Evolutionary conservation across 2,888 invertebrate species (phyloP), one percentile per base, ranked within the genome.

Genomic region (Petrolisthes manimaculis): DNA sequence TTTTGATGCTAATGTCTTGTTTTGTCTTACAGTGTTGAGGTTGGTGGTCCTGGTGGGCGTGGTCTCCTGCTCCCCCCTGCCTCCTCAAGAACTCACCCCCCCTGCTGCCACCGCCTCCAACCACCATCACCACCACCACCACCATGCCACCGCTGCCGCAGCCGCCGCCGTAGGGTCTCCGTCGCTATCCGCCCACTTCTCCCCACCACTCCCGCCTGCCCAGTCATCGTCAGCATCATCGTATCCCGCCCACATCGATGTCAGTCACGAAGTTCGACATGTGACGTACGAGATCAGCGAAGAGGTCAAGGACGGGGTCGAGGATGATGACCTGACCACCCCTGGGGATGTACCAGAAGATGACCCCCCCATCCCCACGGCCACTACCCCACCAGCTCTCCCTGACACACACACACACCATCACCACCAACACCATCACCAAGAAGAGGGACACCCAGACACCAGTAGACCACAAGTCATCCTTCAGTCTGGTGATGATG

Each of bases 1-100:
- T n/a, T 6, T 71, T n/a, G 21, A 71, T 71, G 71, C 71, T n/a
- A 14, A 71, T 71, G 14, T 71, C 3, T 69, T 55, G 24, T 55
- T 24, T 24, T 37, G 56, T 55, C 6, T 78, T 37, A 12, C 88
- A 88, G 88, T 88, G 88, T 85, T 88, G 88, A 85, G 81, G 77
- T 82, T 88, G 88, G 67, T 88, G 88, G 81, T 88, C 84, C 81
- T 88, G 84, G 80, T 88, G 88, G 88, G 88, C 75, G 85, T 81
- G 84, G 88, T 85, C 81, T 82, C 78, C 84, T 84, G 84, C 77
- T 88, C 88, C 81, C 88, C 88, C 61, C 61, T 88, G 71, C 88
- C 88, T 80, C 81, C 75, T 69, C 67, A 82, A 37, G 67, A 51
- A 37, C 37, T 69, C 61, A 37, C 53, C 61, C 82, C 67, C 37